phyloP scores from a whole-genome alignment of 2,113 vertebrate species.

The Mormyrus iriodes region DNA sequence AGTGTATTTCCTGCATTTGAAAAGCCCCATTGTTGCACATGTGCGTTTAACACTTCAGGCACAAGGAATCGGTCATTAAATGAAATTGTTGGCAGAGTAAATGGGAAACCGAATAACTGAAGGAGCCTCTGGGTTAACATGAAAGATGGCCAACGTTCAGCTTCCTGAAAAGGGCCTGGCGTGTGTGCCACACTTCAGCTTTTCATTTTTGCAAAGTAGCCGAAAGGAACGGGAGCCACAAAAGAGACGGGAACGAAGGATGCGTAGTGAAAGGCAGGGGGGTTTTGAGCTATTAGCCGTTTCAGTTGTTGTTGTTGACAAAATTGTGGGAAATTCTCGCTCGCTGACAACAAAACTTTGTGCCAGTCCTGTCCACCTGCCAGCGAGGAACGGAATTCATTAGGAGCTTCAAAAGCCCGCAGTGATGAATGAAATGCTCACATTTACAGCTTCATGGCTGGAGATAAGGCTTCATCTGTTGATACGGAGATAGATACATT shows the following conservation, averaged over 20 bases:
- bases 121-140: slow-evolving; percentile 7
- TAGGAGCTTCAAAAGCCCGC: slow-evolving; percentile 49
- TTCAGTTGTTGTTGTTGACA: slow-evolving; percentile 18
- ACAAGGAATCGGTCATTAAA: background rate
- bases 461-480: slow-evolving; percentile 40
- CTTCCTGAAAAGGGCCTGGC: background rate
- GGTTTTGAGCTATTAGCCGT: slow-evolving; percentile 17
- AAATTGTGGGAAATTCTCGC: slow-evolving; percentile 32
- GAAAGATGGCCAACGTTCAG: slow-evolving; percentile 9
- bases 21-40: background rate
- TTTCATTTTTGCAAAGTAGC: background rate
- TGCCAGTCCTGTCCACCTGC: slow-evolving; percentile 40
- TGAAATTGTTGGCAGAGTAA: background rate
- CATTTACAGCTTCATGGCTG: background rate
- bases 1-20: background rate
- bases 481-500: slow-evolving; percentile 58
- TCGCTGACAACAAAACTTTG: slow-evolving; percentile 49
- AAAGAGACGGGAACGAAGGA: no score
- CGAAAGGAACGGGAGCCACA: background rate
- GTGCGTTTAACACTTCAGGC: slow-evolving; percentile 11
- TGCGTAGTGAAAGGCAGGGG: background rate
- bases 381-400: slow-evolving; percentile 50
- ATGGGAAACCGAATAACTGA: background rate
- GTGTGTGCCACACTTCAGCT: background rate
- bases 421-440: slow-evolving; percentile 38